phyloP scores from a whole-genome alignment of 2,888 invertebrate genomes.

The Brassicogethes aeneus region DNA sequence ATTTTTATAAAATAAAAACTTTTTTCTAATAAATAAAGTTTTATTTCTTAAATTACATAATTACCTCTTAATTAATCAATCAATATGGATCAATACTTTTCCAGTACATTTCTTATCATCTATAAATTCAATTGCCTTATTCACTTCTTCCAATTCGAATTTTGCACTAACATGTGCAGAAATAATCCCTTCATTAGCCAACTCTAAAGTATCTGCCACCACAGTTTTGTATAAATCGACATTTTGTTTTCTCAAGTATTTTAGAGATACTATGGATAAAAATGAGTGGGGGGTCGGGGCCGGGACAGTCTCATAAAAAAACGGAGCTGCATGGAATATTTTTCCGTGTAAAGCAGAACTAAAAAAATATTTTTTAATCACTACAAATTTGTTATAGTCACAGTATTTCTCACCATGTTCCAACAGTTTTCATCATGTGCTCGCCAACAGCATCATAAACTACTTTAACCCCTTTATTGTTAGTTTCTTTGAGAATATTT shows the following conservation, averaged over 20 bases:
- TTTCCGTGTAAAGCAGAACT: constrained; percentile 49
- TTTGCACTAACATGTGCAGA: constrained; percentile 48
- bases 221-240: constrained; percentile 45
- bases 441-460: constrained; percentile 59
- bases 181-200: constrained; percentile 53
- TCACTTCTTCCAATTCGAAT: constrained; percentile 48
- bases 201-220: constrained; percentile 47
- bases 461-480: constrained; percentile 51
- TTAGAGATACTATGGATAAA: constrained; percentile 30
- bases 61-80: constrained; percentile 9
- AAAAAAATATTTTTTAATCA: no score
- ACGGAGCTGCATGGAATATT: constrained; percentile 30
- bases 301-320: constrained; percentile 25
- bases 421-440: constrained; percentile 47
- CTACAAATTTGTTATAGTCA: no score
- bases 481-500: constrained; percentile 48
- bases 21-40: background rate
- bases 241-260: constrained; percentile 39
- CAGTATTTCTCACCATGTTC: constrained; percentile 55
- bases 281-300: constrained; percentile 30
- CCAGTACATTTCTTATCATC: constrained; percentile 50
- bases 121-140: constrained; percentile 51
- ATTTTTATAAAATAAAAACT: background rate
- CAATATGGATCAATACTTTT: constrained; percentile 47
- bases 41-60: background rate